Conservation (phyloP, 2,888 invertebrate species). For the Actias luna region DNA sequence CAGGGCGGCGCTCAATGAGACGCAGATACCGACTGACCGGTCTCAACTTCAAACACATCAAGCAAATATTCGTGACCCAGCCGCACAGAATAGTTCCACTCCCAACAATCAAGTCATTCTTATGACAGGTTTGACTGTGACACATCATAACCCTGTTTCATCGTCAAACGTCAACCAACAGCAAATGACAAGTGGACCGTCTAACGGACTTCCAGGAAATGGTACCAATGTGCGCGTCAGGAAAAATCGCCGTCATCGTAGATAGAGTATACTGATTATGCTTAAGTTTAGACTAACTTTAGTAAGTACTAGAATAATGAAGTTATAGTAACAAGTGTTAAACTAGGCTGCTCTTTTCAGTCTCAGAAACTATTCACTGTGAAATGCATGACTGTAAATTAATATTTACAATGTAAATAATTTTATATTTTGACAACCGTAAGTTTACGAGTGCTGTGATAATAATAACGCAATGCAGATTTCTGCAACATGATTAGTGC, state of each 20-base stretch:
- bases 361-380: conserved; percentile 45
- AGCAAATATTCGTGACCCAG: conserved; percentile 22
- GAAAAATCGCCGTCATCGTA: conserved; percentile 67
- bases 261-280: conserved; percentile 45
- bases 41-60: conserved; percentile 26
- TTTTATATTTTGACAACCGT: conserved; percentile 56
- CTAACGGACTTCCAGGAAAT: conserved; percentile 37
- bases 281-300: conserved; percentile 24
- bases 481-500: conserved; percentile 30
- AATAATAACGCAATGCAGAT: conserved; percentile 48
- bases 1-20: conserved; percentile 51
- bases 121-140: conserved; percentile 8
- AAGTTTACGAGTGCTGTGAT: conserved; percentile 76
- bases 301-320: conserved; percentile 28
- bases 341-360: conserved; percentile 47
- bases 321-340: conserved; percentile 41
- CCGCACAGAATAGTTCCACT: conserved; percentile 34
- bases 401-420: neutral
- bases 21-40: conserved; percentile 28
- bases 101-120: conserved; percentile 22
- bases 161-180: conserved; percentile 22
- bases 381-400: conserved; percentile 46
- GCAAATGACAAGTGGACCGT: conserved; percentile 27
- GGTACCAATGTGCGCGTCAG: conserved; percentile 45
- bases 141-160: neutral